Base-by-base conservation (phyloP, 2,797 vertebrate species). In the Pipistrellus nathusii region DNA sequence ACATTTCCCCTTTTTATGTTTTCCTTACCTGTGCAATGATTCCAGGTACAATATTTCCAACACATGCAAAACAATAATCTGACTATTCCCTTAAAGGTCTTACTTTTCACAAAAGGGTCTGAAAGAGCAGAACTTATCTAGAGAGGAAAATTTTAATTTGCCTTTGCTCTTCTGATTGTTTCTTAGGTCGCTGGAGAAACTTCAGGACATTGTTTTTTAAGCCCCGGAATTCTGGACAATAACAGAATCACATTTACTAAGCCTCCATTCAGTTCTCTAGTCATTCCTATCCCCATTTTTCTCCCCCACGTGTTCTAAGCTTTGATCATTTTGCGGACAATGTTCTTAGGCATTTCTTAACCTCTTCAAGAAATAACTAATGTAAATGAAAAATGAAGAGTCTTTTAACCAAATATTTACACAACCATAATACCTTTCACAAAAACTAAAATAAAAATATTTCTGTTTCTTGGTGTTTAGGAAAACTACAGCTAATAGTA, bases 91-190 rank as follows among this genome's bases (percentile, higher is more conserved):
- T 41, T 51, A 62, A 35, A 21, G 10, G 8, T 80, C 35, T 51
- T 59, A 46, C 12, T 80, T 93, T 84, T 77, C 57, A 93, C 25
- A 38, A 68, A 92, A 94, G 44, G 12, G n/a, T 84, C 48, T 76
- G 21, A 62, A 85, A 41, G 62, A 68, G 25, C 8, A 91, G 27
- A 90, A 78, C 3, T 73, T 66, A 1, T 71, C 41, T 81, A 30
- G 21, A 21, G 72, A 86, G 27, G 13, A 75, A 86, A 66, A 20
- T 20, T 94, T 83, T 62, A 38, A 83, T 71, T 77, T 55, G 2
- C 25, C 18, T 51, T 71, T 76, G 68, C 11, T 91, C 41, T 75
- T 85, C 68, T 77, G 21, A 30, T n/a, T 59, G 7, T 73, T 66
- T n/a, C 17, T 32, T 57, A 46, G 15, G 30, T 93, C 53, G 10